Evolutionary conservation across 2,113 vertebrate species (phyloP).

Genomic region (Boleophthalmus pectinirostris): DNA sequence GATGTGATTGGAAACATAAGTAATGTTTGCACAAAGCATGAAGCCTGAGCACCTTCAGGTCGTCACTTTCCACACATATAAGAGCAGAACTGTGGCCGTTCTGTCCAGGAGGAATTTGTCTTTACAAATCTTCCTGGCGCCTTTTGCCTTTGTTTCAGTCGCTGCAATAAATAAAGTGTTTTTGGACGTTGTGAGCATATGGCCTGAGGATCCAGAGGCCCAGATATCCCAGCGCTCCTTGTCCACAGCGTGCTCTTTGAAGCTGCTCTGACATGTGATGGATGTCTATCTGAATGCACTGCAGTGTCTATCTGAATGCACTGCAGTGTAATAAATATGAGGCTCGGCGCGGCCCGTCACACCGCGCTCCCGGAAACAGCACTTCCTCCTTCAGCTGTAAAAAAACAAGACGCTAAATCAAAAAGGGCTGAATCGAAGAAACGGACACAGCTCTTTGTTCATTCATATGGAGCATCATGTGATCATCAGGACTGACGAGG

Average conservation of each 20-base stretch:
- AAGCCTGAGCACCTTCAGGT: neutral
- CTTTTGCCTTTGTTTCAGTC: neutral
- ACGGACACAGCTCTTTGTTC: constrained; percentile 53
- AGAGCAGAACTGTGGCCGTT: neutral
- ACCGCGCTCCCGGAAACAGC: constrained; percentile 32
- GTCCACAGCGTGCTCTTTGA: constrained; percentile 43
- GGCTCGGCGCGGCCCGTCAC: constrained; percentile 30
- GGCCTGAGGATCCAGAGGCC: constrained; percentile 10
- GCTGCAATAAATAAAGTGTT: constrained; percentile 5
- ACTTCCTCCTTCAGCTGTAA: constrained; percentile 42
- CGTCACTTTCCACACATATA: neutral
- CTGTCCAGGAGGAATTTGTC: neutral
- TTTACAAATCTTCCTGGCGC: neutral
- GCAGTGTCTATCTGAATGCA: neutral
- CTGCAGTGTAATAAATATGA: constrained; percentile 41
- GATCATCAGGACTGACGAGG: constrained; percentile 64
- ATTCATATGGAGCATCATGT: constrained; percentile 64
- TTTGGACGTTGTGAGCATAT: constrained; percentile 19
- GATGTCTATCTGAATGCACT: constrained; percentile 29
- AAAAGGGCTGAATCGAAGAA: constrained; percentile 51
- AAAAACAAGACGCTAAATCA: constrained; percentile 71
- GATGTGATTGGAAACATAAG: neutral
- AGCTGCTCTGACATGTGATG: constrained; percentile 31
- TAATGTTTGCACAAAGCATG: neutral
- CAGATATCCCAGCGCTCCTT: constrained; percentile 8